phyloP scores from a whole-genome alignment of 2,797 vertebrate genomes.

The Tympanoctomys barrerae region DNA sequence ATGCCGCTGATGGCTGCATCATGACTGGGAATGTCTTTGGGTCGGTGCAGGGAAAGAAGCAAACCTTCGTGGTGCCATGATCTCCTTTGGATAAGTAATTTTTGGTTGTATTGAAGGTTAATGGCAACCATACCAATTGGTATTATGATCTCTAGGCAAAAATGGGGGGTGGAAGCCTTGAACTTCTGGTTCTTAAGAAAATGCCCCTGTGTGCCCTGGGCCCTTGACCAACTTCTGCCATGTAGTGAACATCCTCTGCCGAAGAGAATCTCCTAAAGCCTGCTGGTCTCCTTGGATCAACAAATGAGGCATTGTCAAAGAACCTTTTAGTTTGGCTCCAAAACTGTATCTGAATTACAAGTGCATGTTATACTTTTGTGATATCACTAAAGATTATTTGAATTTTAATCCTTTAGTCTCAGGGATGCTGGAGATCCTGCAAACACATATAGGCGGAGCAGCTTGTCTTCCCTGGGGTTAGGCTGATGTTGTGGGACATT shows the following conservation, averaged over 20 bases:
- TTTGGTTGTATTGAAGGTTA: not conserved
- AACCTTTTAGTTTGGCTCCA: not conserved
- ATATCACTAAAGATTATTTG: not conserved
- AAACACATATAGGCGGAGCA: not conserved
- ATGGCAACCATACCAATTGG: not conserved
- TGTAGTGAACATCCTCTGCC: not conserved
- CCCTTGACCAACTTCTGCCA: not conserved
- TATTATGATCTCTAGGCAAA: not conserved
- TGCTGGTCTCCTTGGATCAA: not conserved
- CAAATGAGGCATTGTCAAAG: not conserved
- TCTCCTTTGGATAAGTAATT: not conserved
- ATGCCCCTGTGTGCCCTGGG: not conserved
- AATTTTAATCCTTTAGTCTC: not conserved
- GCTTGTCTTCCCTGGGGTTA: not conserved
- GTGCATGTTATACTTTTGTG: not conserved
- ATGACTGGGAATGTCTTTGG: not conserved
- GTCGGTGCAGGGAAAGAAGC: not conserved
- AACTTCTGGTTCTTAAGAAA: not conserved
- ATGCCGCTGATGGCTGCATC: not conserved
- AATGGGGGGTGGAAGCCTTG: not conserved
- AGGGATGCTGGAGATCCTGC: no score
- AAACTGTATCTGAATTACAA: not conserved
- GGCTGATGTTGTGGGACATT: accelerated
- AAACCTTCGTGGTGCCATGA: not conserved
- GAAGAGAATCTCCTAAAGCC: not conserved